Conservation (phyloP, 2,888 invertebrate genomes). For the Cataglyphis altisquamis region DNA sequence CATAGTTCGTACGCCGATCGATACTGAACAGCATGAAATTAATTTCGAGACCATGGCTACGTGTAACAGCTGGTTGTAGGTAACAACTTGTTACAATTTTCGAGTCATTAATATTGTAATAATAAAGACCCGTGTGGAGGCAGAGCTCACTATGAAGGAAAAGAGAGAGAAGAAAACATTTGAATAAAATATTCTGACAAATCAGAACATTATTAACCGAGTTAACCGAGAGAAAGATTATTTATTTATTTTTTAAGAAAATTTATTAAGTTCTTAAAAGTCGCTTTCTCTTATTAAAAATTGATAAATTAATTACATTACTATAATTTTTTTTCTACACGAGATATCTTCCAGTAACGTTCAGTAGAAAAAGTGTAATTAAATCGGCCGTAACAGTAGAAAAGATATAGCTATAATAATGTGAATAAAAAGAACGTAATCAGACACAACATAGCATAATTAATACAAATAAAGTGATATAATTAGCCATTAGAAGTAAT, state of each 20-base stretch:
- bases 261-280: slow-evolving; percentile 26
- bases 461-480: background rate
- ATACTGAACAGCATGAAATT: slow-evolving; percentile 36
- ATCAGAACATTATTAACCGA: slow-evolving; percentile 28
- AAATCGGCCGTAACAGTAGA: background rate
- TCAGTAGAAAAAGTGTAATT: background rate
- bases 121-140: slow-evolving; percentile 3
- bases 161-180: background rate
- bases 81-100: slow-evolving; percentile 47
- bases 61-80: slow-evolving; percentile 38
- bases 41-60: slow-evolving; percentile 7
- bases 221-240: slow-evolving; percentile 18
- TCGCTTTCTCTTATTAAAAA: background rate
- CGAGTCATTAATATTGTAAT: slow-evolving; percentile 57
- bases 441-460: background rate
- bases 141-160: background rate
- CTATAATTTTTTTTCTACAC: background rate
- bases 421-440: background rate
- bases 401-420: background rate
- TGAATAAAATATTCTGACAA: slow-evolving; percentile 23
- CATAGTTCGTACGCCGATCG: background rate
- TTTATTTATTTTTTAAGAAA: slow-evolving; percentile 47
- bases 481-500: background rate
- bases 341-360: background rate
- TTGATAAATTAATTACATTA: background rate